Evolutionary conservation across 2,888 invertebrate species (phyloP).

Genomic region (Eristalis intricaria): DNA sequence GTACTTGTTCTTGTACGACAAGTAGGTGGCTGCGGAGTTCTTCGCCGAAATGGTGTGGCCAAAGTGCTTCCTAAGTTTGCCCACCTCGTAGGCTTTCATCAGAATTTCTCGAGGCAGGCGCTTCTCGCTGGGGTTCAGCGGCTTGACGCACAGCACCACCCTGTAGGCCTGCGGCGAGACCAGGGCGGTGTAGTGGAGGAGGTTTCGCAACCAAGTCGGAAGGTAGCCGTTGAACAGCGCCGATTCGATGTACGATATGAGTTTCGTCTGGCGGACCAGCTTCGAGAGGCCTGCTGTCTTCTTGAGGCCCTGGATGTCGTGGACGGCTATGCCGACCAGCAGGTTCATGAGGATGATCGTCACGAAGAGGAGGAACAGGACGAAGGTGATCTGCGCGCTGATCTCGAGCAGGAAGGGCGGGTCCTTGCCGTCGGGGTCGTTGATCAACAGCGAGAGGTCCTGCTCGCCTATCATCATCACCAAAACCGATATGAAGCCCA

Average conservation of each 20-base stretch:
- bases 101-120: conserved; percentile 90
- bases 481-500: conserved; percentile 91
- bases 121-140: conserved; percentile 91
- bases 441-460: conserved; percentile 88
- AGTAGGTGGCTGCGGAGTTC: conserved; percentile 85
- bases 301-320: conserved; percentile 92
- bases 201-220: conserved; percentile 88
- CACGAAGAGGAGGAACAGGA: conserved; percentile 90
- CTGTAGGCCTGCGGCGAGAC: conserved; percentile 91
- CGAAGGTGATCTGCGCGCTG: conserved; percentile 91
- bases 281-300: conserved; percentile 93
- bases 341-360: conserved; percentile 93
- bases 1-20: conserved; percentile 85
- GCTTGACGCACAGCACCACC: conserved; percentile 91
- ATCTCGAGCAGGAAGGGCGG: conserved; percentile 89
- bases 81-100: conserved; percentile 90
- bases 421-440: conserved; percentile 89
- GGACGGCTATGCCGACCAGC: conserved; percentile 92
- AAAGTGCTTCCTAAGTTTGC: conserved; percentile 88
- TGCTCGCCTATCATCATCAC: conserved; percentile 96
- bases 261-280: conserved; percentile 91
- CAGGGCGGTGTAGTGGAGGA: conserved; percentile 89
- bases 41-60: conserved; percentile 87
- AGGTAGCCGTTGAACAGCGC: conserved; percentile 90
- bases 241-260: conserved; percentile 92